Base-by-base conservation (phyloP, 2,888 invertebrate genomes). In the Galerucella pusilla region DNA sequence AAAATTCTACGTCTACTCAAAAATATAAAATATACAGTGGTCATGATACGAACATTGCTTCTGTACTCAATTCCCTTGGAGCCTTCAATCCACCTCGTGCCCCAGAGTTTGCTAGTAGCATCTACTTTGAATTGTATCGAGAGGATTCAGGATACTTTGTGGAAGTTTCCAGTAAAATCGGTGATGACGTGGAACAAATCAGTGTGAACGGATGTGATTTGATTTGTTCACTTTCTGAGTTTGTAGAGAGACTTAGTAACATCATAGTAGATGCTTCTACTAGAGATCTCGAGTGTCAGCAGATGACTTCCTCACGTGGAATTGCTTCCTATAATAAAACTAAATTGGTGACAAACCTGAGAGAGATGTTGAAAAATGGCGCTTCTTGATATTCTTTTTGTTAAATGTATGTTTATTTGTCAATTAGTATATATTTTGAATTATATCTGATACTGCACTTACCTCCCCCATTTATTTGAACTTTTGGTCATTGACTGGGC, bases 71-170 rank as follows among this genome's bases (percentile, higher is more conserved):
- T 16, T 11, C 67, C 9, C 49, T 73, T 52, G 68, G 61, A 52
- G 67, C 54, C 4, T 73, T 61, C 45, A 28, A 52, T 10, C 68
- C 63, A 11, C 49, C 52, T 4, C 57, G 7, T 49, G 54, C 73
- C 16, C 73, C 68, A 16, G 61, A 12, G 4, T 73, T 68, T 49
- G 66, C 73, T 14, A 64, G 59, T 54, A 61, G 52, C 5, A 16
- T 73, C 14, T 73, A 63, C 60, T 82, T 95, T 57, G 95, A 96
- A 85, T 88, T 95, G 20, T 20, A 35, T 10, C 11, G 10, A 9
- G 61, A 60, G 25, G 20, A 46, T 11, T 64, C 68, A 20, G 57
- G 20, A 16, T 20, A 57, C 16, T 57, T 16, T 42, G 42, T 61
- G 14, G 14, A 61, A n/a, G 61, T 61, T 35, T 61, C 42, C 12